Conservation (phyloP, 64 coral and sea anemone genomes). For the Actinia tenebrosa region DNA sequence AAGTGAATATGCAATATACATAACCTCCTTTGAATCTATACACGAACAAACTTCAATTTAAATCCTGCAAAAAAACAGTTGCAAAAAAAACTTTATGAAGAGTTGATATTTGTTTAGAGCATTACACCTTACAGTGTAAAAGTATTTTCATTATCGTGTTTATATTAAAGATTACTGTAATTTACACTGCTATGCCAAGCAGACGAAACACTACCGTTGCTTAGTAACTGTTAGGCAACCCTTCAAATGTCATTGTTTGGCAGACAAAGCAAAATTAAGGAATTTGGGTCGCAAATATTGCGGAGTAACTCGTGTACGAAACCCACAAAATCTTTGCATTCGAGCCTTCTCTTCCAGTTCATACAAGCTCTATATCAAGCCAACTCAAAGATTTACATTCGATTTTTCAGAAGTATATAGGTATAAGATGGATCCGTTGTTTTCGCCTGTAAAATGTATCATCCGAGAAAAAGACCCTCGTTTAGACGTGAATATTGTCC, state of each 20-base stretch:
- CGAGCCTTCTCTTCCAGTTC: not conserved
- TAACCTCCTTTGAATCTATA: not conserved
- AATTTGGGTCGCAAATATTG: slow-evolving; percentile 16
- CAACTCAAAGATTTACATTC: not conserved
- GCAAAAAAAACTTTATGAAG: not conserved
- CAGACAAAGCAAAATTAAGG: not conserved
- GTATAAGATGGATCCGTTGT: slow-evolving; percentile 41
- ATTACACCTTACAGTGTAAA: no score
- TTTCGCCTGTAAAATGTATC: slow-evolving; percentile 63
- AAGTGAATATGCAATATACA: not conserved
- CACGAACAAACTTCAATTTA: not conserved
- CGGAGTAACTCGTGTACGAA: not conserved
- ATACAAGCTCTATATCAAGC: not conserved
- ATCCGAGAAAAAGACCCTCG: slow-evolving; percentile 59
- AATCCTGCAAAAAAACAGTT: not conserved
- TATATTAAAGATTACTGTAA: not conserved
- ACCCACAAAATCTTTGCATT: not conserved
- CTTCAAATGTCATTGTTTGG: slow-evolving; percentile 3
- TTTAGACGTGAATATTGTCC: slow-evolving; percentile 61
- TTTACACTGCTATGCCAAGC: not conserved
- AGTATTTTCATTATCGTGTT: not conserved
- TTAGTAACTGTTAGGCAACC: not conserved
- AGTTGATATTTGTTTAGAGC: not conserved
- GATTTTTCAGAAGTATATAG: not conserved
- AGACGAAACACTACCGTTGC: not conserved